These are phyloP conservation scores for Panagrolaimus sp. DNA, from an alignment of 1,140 invertebrate species.

Conservation along the genomic window DNA sequence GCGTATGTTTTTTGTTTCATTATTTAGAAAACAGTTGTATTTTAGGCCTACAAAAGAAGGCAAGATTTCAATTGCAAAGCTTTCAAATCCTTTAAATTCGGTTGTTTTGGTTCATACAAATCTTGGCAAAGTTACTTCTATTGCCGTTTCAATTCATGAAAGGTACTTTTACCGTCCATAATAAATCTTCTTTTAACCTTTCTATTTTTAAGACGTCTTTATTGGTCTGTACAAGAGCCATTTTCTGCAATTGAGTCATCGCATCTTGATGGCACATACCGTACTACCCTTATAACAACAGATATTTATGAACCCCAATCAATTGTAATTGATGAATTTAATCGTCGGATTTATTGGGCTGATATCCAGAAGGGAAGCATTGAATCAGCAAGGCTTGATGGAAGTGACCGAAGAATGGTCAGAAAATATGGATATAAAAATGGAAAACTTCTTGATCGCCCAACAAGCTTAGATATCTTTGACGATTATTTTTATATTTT, in stretches of 20 bases:
- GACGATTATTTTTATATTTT: neutral
- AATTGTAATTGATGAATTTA: constrained; percentile 68
- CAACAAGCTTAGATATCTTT: constrained; percentile 1
- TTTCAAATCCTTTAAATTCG: neutral
- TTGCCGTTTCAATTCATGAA: neutral
- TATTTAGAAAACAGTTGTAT: neutral
- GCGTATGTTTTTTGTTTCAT: neutral
- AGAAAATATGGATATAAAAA: neutral
- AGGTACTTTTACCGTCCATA: neutral
- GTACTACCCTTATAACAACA: neutral
- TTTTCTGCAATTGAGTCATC: neutral
- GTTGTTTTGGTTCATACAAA: neutral
- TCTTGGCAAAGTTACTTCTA: neutral
- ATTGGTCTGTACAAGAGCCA: neutral
- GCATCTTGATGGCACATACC: neutral
- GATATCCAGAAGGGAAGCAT: constrained; percentile 71
- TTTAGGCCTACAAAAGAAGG: neutral
- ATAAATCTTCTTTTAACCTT: no score
- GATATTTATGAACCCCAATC: constrained; percentile 42
- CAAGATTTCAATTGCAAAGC: neutral
- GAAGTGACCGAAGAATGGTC: constrained; percentile 66
- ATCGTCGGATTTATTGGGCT: constrained; percentile 70
- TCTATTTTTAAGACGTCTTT: no score
- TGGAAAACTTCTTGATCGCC: neutral
- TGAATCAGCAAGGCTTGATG: constrained; percentile 71